Conservation (phyloP, 2,113 vertebrate species). For the Mesitornis unicolor region DNA sequence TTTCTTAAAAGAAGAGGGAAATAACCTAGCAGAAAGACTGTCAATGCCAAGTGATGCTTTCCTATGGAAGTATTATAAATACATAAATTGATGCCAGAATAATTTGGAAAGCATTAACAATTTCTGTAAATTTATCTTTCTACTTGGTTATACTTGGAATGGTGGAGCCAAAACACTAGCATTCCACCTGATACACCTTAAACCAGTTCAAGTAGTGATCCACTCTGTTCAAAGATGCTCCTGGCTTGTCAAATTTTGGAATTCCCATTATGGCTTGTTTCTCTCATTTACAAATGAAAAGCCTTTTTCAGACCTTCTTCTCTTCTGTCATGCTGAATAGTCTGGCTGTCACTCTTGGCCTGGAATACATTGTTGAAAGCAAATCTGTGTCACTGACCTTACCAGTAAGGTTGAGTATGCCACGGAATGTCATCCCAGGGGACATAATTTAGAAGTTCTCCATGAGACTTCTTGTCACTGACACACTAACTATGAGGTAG, state of each 20-base stretch:
- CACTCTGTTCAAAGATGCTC: not conserved
- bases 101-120: not conserved
- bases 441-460: slow-evolving; percentile 15
- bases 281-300: slow-evolving; percentile 19
- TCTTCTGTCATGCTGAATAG: not conserved
- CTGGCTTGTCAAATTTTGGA: not conserved
- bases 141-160: not conserved
- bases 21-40: not conserved
- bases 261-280: not conserved
- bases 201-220: not conserved
- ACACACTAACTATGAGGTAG: not conserved
- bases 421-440: not conserved
- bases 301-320: not conserved
- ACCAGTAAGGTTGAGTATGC: slow-evolving; percentile 3
- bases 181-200: not conserved
- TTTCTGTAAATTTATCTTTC: not conserved
- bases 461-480: not conserved
- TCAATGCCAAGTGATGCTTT: not conserved
- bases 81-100: not conserved
- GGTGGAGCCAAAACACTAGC: not conserved
- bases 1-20: not conserved
- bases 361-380: slow-evolving; percentile 26
- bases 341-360: slow-evolving; percentile 22
- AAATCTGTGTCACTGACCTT: slow-evolving; percentile 50
- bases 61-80: not conserved